Evolutionary conservation across 2,888 invertebrate species (phyloP), one percentile per base, ranked within the genome.

Genomic region (Euzetes globulus): DNA sequence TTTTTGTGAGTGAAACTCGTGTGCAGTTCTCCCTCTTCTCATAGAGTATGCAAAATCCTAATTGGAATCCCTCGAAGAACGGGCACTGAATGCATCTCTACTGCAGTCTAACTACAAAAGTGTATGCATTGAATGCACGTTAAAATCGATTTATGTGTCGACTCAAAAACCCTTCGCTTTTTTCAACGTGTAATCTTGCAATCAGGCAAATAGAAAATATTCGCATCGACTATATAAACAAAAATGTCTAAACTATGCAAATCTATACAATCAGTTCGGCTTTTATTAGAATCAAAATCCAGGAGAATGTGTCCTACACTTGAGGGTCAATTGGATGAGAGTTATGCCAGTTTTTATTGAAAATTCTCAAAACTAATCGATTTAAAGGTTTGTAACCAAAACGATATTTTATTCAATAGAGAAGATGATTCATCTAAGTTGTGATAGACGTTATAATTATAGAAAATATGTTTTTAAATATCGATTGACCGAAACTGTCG

Each of bases 21-120:
- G 11, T 71, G 19, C 22, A 4, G 45, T 17, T 47, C 71, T 27
- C 71, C 71, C 47, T 71, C 19, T 71, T 19, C 52, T 47, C 71
- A 65, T 65, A 65, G 65, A 19, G n/a, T 65, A 65, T 65, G 65
- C 65, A 65, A 60, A 65, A 33, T 65, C 65, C 65, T 65, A 65
- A 65, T 65, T 65, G 65, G 65, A 65, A 65, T 65, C 65, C 65
- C 65, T 60, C n/a, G 60, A 60, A 60, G 60, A 60, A 60, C 60
- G 27, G 19, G 65, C 37, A 37, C 11, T 41, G 15, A 29, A 29
- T 60, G 58, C 25, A 60, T 37, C 65, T 37, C 9, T 11, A 33
- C n/a, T 13, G n/a, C 41, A 33, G 29, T 37, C 19, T 5, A 33
- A 65, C 33, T 19, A 65, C 65, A 65, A 65, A 37, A 65, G 37